Base-by-base conservation (phyloP, 2,113 vertebrate genomes). In the Cyanoderma ruficeps region DNA sequence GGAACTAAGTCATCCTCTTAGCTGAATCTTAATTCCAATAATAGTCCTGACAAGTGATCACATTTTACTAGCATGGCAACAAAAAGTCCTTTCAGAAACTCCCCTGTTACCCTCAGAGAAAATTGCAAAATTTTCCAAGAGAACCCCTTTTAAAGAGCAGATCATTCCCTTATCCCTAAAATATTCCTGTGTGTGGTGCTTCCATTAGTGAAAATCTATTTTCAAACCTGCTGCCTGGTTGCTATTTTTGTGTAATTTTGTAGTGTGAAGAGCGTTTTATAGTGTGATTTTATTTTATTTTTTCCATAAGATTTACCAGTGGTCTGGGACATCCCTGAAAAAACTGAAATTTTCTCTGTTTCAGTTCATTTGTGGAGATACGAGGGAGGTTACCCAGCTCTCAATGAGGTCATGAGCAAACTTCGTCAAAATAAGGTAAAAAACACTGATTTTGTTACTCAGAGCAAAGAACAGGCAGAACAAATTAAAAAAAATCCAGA, bases 321-420 rank as follows among this genome's bases (percentile, higher is more conserved):
- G 39, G 6, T 49, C 12, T 82, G 50, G 60, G 82, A 28, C 67
- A 31, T 60, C 56, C 92, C 82, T 95, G 70, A 91, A 88, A 79
- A 52, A 41, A 7, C 7, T 90, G 47, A 22, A 1, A 3, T 93
- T 77, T 98, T 96, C 93, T 97, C 96, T 96, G 46, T 98, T 99
- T 89, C 98, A 99, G 99, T 99, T 96, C 99, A 99, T 95, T 98
- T 99, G 87, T 99, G 99, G 99, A 98, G 99, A 87, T 99, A 99
- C 25, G 98, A 99, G 92, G 99, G 99, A 97, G 99, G 99, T 86
- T 99, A 99, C 80, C 99, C 99, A n/a, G 99, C 99, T 89, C 99
- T 99, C 89, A 99, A 99, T 25, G 99, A 99, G 91, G 99, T 99
- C 97, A 99, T 99, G 99, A 99, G 69, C 96, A 99, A 99, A 97